phyloP scores from a whole-genome alignment of 2,888 invertebrate species.

The Achlya flavicornis region DNA sequence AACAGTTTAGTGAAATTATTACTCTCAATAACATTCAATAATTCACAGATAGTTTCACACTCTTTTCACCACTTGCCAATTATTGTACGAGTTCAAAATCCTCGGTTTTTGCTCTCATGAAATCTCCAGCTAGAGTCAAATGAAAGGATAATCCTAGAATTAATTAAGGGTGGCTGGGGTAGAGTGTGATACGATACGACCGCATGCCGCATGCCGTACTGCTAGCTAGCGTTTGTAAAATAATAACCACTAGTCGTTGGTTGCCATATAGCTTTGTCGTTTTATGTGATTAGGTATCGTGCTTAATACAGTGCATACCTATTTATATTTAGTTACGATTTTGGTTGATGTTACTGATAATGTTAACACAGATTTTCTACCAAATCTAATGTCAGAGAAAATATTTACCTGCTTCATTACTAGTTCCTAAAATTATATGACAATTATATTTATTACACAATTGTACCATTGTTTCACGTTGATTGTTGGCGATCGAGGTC shows the following conservation, averaged over 20 bases:
- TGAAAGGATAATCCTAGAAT: conserved; percentile 50
- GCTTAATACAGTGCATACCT: too few species aligned
- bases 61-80: not conserved
- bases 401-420: too few species aligned
- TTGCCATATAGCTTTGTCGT: not conserved
- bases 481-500: conserved; percentile 29
- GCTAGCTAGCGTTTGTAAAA: not conserved
- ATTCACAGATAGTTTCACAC: not conserved
- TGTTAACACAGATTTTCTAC: too few species aligned
- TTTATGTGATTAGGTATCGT: not conserved
- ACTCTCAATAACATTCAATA: not conserved
- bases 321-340: too few species aligned
- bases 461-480: conserved; percentile 14
- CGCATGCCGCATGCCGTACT: not conserved
- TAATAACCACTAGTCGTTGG: not conserved
- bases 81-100: not conserved
- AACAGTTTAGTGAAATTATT: not conserved
- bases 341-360: too few species aligned
- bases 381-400: too few species aligned
- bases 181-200: not conserved
- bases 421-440: not conserved
- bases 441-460: not conserved
- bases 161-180: conserved; percentile 30
- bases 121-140: conserved; percentile 42
- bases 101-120: conserved; percentile 14